These are phyloP conservation scores for Tragelaphus buxtoni DNA, from an alignment of 2,113 vertebrate species.

Conservation along the genomic window DNA sequence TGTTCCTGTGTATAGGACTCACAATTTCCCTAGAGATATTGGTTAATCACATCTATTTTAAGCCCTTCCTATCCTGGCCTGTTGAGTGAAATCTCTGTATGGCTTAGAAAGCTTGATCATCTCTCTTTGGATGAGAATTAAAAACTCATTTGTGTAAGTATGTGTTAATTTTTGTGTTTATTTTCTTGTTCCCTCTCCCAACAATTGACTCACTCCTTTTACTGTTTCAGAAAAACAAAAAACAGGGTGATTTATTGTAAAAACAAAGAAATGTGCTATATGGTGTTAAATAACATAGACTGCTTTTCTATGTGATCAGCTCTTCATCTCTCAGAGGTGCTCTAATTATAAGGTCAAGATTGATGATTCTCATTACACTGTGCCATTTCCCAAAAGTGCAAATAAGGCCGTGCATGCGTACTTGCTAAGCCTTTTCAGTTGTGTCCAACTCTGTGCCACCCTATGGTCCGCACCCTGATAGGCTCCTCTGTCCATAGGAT, in stretches of 20 bases:
- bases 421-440: neutral
- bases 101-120: slow-evolving; percentile 70
- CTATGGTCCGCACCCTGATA: neutral
- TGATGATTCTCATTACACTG: neutral
- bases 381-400: neutral
- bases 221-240: slow-evolving; percentile 49
- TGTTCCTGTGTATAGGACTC: slow-evolving; percentile 27
- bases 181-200: slow-evolving; percentile 27
- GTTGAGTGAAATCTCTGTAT: slow-evolving; percentile 70
- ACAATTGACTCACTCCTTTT: slow-evolving; percentile 30
- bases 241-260: neutral
- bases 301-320: neutral
- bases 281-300: neutral
- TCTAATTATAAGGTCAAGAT: neutral
- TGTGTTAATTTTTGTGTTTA: slow-evolving; percentile 75
- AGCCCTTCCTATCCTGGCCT: slow-evolving; percentile 21
- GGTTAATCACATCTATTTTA: slow-evolving; percentile 52
- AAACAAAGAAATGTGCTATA: neutral
- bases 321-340: neutral
- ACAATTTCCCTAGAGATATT: neutral
- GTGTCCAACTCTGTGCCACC: neutral
- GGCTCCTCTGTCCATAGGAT: neutral
- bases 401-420: accelerated
- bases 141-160: slow-evolving; percentile 74
- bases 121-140: slow-evolving; percentile 73